Conservation (phyloP, 1,140 invertebrate genomes). For the Asobara japonica region DNA sequence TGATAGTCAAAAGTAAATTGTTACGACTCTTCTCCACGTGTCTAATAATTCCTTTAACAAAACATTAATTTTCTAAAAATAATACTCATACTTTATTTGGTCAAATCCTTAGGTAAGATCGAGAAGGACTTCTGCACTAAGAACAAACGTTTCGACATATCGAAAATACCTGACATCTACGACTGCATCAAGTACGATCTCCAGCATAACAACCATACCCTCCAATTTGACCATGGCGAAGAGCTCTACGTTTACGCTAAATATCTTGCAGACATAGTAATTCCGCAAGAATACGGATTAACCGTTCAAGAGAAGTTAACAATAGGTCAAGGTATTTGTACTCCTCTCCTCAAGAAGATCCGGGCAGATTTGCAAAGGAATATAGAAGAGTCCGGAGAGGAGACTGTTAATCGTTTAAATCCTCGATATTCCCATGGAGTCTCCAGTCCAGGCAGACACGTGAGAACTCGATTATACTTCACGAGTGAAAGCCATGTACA, state of each 20-base stretch:
- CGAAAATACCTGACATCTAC: constrained; percentile 99
- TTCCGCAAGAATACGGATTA: constrained; percentile 99
- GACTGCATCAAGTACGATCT: constrained; percentile 99
- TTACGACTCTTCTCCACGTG: no score
- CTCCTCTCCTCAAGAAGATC: constrained; percentile 96
- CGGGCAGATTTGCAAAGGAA: constrained; percentile 94
- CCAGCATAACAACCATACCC: constrained; percentile 95
- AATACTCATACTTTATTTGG: no score
- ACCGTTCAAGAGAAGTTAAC: constrained; percentile 95
- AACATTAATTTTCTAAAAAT: no score
- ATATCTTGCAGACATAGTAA: constrained; percentile 96
- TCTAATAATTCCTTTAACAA: no score
- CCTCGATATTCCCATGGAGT: constrained; percentile 98
- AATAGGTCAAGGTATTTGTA: constrained; percentile 97
- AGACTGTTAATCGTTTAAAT: constrained; percentile 94
- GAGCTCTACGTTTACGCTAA: constrained; percentile 96
- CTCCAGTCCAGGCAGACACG: constrained; percentile 96
- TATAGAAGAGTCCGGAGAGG: constrained; percentile 86
- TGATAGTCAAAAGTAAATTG: no score
- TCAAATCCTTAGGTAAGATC: no score
- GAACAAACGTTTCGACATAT: constrained; percentile 94
- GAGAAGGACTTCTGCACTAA: constrained; percentile 98
- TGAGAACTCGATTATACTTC: constrained; percentile 96
- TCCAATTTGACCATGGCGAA: constrained; percentile 94
- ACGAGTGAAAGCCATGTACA: constrained; percentile 99